Evolutionary conservation across 2,797 vertebrate species (phyloP), one percentile per base, ranked within the genome.

Genomic region (Pelochelys cantorii): DNA sequence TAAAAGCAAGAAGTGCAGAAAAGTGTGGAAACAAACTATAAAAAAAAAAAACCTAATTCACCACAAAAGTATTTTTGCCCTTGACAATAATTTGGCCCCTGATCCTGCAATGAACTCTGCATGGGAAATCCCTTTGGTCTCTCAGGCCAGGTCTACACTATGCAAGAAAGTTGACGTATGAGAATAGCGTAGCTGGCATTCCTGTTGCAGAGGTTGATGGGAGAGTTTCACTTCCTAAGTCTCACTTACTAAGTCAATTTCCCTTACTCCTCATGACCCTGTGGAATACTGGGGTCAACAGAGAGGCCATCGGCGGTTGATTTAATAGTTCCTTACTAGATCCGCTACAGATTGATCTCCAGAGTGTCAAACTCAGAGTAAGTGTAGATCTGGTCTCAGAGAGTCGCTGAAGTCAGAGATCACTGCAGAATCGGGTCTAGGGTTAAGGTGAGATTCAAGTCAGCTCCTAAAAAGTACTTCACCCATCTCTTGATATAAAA

Each of bases 11-110:
- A 97, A 97, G 71, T 3, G 14, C 91, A 4, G 23, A 95, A 96
- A 90, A 96, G 94, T 97, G 94, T 96, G 96, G 95, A 97, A 97
- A 97, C 95, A 97, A 96, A 94, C 94, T 88, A 94, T 93, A 96
- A 94, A 95, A 87, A 93, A 89, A 95, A 93, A 5, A 42, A 42
- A 2, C 42, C 89, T 2, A 48, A 93, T 83, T 34, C 84, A 83
- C 60, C 78, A 88, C 92, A 93, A 95, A 92, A 87, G 88, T 85
- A 84, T 92, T 95, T 96, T 96, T 94, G 96, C 93, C 83, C 91
- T 82, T 94, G 82, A 80, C 87, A 95, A 95, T 0, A 0, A 88
- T 95, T 93, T 71, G 74, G 23, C 15, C 23, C 25, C 23, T 52
- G 42, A 52, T 75, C 71, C 42, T 29, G 74, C 42, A 77, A 52